phyloP scores from a whole-genome alignment of 2,888 invertebrate genomes.

The Phania funesta region DNA sequence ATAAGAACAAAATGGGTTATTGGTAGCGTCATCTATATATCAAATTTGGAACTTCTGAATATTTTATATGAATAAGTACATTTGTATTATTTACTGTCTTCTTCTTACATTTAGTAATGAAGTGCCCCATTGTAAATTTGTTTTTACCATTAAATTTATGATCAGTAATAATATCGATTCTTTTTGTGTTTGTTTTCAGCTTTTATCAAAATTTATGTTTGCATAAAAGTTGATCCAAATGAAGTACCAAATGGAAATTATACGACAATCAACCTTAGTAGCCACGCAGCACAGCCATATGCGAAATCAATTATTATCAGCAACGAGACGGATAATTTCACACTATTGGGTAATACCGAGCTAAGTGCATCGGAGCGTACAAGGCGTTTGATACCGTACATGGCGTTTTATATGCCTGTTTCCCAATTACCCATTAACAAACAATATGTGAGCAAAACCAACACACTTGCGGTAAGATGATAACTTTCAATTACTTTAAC shows the following conservation, averaged over 20 bases:
- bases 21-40: no score
- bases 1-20: no score
- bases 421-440: conserved; percentile 81
- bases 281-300: conserved; percentile 35
- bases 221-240: conserved; percentile 69
- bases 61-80: no score
- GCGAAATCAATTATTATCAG: conserved; percentile 29
- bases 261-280: conserved; percentile 54
- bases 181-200: conserved; percentile 49
- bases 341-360: conserved; percentile 71
- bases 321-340: conserved; percentile 53
- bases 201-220: conserved; percentile 43
- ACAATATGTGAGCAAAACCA: conserved; percentile 73
- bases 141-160: neutral
- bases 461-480: conserved; percentile 71
- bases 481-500: conserved; percentile 62
- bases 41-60: no score
- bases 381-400: conserved; percentile 89
- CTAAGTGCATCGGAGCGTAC: conserved; percentile 83
- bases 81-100: no score
- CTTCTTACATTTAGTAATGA: neutral
- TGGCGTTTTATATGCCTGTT: conserved; percentile 89
- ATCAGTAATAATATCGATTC: neutral
- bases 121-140: neutral
- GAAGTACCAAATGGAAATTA: conserved; percentile 54